These are phyloP conservation scores for Chrosomus eos DNA, from an alignment of 2,797 vertebrate genomes.

Conservation along the genomic window DNA sequence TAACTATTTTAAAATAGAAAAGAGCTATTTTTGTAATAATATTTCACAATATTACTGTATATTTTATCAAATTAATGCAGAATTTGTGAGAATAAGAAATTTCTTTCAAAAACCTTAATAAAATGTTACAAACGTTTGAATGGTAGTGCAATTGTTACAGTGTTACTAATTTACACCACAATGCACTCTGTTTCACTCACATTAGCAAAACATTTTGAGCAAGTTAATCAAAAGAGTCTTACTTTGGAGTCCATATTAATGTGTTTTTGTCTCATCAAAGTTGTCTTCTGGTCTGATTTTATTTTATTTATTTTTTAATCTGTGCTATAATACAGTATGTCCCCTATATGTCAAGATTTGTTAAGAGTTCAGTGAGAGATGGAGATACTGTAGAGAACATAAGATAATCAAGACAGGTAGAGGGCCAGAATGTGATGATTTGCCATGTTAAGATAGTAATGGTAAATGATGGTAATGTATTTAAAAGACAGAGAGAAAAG, in stretches of 20 bases:
- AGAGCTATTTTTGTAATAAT: no score
- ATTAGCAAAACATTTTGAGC: background rate
- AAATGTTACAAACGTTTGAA: no score
- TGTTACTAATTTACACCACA: no score
- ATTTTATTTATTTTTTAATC: background rate
- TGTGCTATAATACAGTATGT: background rate
- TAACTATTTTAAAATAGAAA: background rate
- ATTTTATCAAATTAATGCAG: background rate
- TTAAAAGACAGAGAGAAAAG: slow-evolving; percentile 17
- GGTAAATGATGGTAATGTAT: slow-evolving; percentile 31
- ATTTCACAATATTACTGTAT: background rate
- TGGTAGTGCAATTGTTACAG: no score
- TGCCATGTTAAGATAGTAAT: background rate
- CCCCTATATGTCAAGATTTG: background rate
- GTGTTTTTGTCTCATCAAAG: background rate
- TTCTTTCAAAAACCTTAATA: no score
- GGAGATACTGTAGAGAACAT: background rate
- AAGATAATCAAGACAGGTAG: background rate
- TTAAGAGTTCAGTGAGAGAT: background rate
- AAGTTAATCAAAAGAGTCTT: background rate
- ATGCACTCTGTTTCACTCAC: no score
- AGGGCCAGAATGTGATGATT: background rate
- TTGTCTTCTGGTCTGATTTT: background rate
- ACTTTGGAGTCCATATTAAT: background rate
- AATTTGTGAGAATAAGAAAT: background rate